Evolutionary conservation across 2,113 vertebrate genomes (phyloP).

Genomic region (Engystomops pustulosus): DNA sequence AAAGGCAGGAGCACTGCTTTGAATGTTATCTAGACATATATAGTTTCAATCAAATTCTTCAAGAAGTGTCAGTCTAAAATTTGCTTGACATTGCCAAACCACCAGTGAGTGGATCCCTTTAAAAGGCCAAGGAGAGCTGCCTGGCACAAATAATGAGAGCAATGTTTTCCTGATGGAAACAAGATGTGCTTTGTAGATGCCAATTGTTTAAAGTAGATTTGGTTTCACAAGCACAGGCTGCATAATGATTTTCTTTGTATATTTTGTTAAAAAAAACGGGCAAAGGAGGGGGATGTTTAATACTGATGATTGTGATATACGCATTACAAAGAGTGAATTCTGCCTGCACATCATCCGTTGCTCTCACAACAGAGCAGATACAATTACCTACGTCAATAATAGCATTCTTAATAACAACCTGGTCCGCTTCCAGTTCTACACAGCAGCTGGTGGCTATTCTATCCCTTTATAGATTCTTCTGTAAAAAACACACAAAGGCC

Average conservation of each 20-base stretch:
- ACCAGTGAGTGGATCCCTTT: constrained; percentile 65
- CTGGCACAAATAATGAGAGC: constrained; percentile 58
- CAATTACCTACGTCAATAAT: constrained; percentile 54
- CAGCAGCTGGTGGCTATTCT: constrained; percentile 50
- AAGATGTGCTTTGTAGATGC: constrained; percentile 54
- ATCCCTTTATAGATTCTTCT: constrained; percentile 30
- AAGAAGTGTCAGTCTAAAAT: constrained; percentile 82
- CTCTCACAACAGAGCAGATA: constrained; percentile 43
- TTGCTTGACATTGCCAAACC: constrained; percentile 72
- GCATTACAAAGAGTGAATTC: constrained; percentile 34
- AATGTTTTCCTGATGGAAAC: constrained; percentile 50
- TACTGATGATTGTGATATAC: constrained; percentile 3
- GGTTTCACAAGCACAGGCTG: constrained; percentile 34
- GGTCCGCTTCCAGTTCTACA: constrained; percentile 43
- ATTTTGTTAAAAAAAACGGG: neutral
- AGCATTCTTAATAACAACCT: constrained; percentile 37
- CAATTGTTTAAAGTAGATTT: constrained; percentile 33
- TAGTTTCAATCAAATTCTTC: constrained; percentile 86
- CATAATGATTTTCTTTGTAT: constrained; percentile 52
- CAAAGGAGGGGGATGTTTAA: constrained; percentile 2
- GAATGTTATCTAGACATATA: constrained; percentile 89
- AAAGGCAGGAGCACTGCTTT: constrained; percentile 87
- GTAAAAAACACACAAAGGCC: constrained; percentile 42
- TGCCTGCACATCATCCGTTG: constrained; percentile 31
- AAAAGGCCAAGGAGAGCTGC: constrained; percentile 60